Evolutionary conservation across 2,113 vertebrate genomes (phyloP), one percentile per base, ranked within the genome.

Genomic region (Ursus arctos): DNA sequence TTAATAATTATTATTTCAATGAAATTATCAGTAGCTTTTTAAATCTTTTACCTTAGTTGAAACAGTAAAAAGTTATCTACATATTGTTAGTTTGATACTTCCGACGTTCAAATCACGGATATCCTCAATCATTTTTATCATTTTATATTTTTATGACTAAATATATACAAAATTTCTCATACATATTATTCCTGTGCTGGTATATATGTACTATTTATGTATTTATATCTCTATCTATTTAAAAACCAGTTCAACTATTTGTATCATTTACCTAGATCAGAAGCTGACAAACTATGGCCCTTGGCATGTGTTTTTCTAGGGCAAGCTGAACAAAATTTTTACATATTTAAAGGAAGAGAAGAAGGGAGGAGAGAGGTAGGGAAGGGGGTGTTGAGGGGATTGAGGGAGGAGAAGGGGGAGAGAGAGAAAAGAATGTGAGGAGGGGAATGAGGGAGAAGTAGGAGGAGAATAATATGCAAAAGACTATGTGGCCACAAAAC

Each of bases 71-170:
- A 79, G 76, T 53, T 71, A 40, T 51, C 71, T 77, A 24, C 74
- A 16, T 47, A 67, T 40, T 43, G 47, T 61, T 86, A 33, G 33
- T 72, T 63, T 95, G 40, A 40, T 71, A 80, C 69, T 79, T 79
- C 51, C 26, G 31, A 79, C 4, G 33, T 63, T 81, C 55, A 82
- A 87, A 87, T 84, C 88, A 71, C 6, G 36, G 31, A 77, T 51
- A 86, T 4, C 55, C 55, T 92, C 87, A 65, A 90, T 55, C 85
- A 59, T 92, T 88, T 92, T 95, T 69, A 79, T 53, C 9, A 33
- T 43, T 43, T 43, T 43, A 43, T 43, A 43, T 43, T 43, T 43
- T 43, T 43, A 43, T 76, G 36, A 24, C 26, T 96, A 49, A 65
- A 11, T 74, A n/a, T 18, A 10, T 67, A 76, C 31, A 93, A 89